Evolutionary conservation across 1,140 invertebrate species (phyloP).

Genomic region (Penaeus chinensis): DNA sequence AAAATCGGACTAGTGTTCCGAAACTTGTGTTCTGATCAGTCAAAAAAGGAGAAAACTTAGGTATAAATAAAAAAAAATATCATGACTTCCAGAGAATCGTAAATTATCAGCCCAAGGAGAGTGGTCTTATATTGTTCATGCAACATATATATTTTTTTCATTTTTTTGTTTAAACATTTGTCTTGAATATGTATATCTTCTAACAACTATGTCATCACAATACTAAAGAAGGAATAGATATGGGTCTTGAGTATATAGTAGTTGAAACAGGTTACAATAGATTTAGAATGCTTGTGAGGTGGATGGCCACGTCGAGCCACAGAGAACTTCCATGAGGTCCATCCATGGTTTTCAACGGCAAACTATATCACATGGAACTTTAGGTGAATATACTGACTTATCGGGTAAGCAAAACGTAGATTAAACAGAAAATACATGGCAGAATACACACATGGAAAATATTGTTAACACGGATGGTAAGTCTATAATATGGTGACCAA

Average conservation of each 20-base stretch:
- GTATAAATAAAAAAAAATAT: no score
- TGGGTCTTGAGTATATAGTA: slow-evolving; percentile 20
- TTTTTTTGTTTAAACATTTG: neutral
- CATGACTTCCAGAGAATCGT: no score
- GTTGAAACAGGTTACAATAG: slow-evolving; percentile 5
- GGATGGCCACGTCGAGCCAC: neutral
- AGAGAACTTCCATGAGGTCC: neutral
- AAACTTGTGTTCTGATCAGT: no score
- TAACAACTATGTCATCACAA: slow-evolving; percentile 22
- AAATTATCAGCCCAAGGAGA: slow-evolving; percentile 9
- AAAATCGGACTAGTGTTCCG: no score
- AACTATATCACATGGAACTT: slow-evolving; percentile 12
- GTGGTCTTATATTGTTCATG: slow-evolving; percentile 18
- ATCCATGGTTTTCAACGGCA: neutral
- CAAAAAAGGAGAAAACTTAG: no score
- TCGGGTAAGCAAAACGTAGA: no score
- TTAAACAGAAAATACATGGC: no score
- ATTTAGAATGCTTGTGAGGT: neutral
- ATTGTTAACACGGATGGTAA: no score
- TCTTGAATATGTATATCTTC: slow-evolving; percentile 28
- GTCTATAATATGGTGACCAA: no score
- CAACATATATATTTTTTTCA: slow-evolving; percentile 12
- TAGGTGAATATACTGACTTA: no score
- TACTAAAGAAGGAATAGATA: slow-evolving; percentile 16
- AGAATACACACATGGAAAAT: no score